These are phyloP conservation scores for Zophobas morio DNA, from an alignment of 1,140 invertebrate species.

Conservation along the genomic window DNA sequence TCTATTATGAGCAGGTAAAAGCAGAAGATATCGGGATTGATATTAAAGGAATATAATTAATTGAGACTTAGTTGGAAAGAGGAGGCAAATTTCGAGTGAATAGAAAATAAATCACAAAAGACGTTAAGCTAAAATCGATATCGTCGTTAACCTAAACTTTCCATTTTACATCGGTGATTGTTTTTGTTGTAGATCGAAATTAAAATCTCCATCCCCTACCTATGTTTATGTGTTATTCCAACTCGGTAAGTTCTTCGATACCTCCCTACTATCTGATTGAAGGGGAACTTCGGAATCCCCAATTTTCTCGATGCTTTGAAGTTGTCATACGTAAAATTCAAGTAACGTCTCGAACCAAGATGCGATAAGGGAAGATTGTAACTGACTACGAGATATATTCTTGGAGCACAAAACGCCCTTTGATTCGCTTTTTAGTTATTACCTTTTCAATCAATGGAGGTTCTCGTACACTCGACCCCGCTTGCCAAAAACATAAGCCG, in stretches of 20 bases:
- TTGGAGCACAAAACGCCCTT: constrained; percentile 47
- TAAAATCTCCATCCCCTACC: constrained; percentile 49
- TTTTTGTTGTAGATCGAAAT: constrained; percentile 50
- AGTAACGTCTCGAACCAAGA: constrained; percentile 46
- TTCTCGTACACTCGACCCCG: constrained; percentile 6
- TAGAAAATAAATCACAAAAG: constrained; percentile 50
- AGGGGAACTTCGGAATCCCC: constrained; percentile 44
- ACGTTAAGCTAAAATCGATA: constrained; percentile 51
- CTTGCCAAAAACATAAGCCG: constrained; percentile 43
- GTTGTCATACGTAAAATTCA: constrained; percentile 52
- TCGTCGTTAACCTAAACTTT: constrained; percentile 47
- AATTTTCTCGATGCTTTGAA: constrained; percentile 50
- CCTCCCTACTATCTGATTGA: constrained; percentile 47
- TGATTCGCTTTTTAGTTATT: constrained; percentile 49
- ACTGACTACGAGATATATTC: constrained; percentile 47
- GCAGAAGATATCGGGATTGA: constrained; percentile 27
- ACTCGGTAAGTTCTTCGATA: constrained; percentile 43
- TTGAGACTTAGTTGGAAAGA: constrained; percentile 46
- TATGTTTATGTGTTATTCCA: constrained; percentile 49
- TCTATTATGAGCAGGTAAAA: constrained; percentile 33
- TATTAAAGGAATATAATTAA: constrained; percentile 48
- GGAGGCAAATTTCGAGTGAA: constrained; percentile 47
- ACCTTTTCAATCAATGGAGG: constrained; percentile 49
- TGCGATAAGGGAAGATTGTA: constrained; percentile 48
- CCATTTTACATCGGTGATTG: constrained; percentile 49